A percentile compares a stretch with the other conserved stretches of the same genome.
phyloP scores from a whole-genome alignment of 64 coral and sea anemone species.

The Pachyseris speciosa region DNA sequence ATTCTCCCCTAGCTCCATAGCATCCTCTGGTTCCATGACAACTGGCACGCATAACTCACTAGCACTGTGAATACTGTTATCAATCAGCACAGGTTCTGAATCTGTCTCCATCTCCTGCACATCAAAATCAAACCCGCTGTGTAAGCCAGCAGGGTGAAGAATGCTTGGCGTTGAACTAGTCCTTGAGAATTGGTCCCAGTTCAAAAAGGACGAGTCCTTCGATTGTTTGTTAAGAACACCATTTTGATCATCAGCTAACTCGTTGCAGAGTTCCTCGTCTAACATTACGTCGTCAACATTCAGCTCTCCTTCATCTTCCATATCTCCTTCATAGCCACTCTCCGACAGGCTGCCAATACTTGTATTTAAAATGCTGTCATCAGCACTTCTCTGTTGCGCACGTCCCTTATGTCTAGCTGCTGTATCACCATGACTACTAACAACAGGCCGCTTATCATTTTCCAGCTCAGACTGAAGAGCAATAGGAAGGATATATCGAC shows the following conservation, averaged over 20 bases:
- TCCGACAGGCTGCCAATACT: slow-evolving; percentile 82
- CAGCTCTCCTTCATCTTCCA: slow-evolving; percentile 88
- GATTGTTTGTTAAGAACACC: slow-evolving; percentile 81
- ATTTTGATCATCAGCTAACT: slow-evolving; percentile 39
- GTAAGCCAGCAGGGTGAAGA: slow-evolving; percentile 47
- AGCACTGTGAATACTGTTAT: slow-evolving; percentile 70
- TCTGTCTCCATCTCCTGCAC: slow-evolving; percentile 81
- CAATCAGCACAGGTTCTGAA: slow-evolving; percentile 66
- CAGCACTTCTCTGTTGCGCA: neutral
- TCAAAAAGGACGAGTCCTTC: slow-evolving; percentile 81
- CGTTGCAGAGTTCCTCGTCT: slow-evolving; percentile 50
- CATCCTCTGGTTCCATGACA: slow-evolving; percentile 29
- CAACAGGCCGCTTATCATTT: neutral
- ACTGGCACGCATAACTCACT: slow-evolving; percentile 67
- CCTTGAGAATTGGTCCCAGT: slow-evolving; percentile 70
- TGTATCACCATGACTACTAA: neutral
- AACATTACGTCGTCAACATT: slow-evolving; percentile 52
- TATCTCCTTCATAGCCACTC: slow-evolving; percentile 90
- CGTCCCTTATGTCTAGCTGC: neutral
- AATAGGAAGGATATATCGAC: slow-evolving; percentile 15
- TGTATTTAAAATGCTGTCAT: slow-evolving; percentile 72
- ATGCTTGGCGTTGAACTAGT: slow-evolving; percentile 87
- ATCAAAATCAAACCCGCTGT: slow-evolving; percentile 50
- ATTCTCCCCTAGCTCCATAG: slow-evolving; percentile 8
- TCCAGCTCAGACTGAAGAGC: neutral